These are phyloP conservation scores for Sclerurus mexicanus DNA, from an alignment of 2,113 vertebrate genomes.

Conservation along the genomic window DNA sequence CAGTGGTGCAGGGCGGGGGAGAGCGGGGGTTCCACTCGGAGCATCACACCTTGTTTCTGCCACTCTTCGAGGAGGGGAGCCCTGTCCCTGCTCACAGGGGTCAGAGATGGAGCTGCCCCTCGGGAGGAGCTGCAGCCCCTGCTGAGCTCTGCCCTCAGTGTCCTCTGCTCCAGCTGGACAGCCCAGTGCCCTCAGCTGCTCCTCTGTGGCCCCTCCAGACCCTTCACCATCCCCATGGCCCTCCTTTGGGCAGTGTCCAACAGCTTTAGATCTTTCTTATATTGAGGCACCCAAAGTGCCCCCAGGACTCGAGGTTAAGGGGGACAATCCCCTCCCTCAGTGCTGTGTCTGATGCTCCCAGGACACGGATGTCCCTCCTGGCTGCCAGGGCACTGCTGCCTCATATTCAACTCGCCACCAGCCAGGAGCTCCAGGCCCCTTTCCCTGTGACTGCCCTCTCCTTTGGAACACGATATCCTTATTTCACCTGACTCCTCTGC, in stretches of 20 bases:
- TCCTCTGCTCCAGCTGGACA: background rate
- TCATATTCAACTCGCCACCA: too few relatives aligned
- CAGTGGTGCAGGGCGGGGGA: too few relatives aligned
- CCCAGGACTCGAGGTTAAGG: background rate
- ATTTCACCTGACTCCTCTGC: background rate
- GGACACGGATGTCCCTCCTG: background rate
- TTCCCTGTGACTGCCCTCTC: background rate
- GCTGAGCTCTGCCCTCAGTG: background rate
- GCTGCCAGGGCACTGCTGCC: background rate
- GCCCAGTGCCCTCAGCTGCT: background rate
- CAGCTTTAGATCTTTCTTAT: background rate
- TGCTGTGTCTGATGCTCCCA: background rate
- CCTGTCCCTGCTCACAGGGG: background rate
- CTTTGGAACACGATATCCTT: background rate
- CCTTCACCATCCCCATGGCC: background rate
- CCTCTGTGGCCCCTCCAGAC: background rate
- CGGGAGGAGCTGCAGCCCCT: background rate
- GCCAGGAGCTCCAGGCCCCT: background rate
- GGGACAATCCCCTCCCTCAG: background rate
- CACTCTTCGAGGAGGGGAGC: background rate
- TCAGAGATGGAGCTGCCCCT: background rate
- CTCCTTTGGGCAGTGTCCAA: background rate
- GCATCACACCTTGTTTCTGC: background rate
- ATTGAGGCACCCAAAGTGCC: background rate
- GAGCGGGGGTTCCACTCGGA: background rate